A percentile compares a stretch with the other conserved stretches of the same genome.
Conservation (phyloP, 1,140 invertebrate genomes). For the Phymorhynchus buccinoides region DNA sequence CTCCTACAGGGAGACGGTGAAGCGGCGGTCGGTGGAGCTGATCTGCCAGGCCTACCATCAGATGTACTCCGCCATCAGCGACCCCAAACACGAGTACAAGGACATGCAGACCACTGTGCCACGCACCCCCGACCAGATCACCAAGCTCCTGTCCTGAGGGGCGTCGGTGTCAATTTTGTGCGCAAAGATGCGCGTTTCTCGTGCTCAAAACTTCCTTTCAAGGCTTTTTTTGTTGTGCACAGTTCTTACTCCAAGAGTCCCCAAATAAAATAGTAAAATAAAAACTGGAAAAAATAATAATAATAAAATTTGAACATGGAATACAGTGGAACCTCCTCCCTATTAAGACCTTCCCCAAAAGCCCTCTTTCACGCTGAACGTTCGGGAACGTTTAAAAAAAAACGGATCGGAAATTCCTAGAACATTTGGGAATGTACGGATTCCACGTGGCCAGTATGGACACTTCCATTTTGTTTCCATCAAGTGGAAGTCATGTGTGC, state of each 20-base stretch:
- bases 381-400: no score
- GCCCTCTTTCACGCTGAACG: no score
- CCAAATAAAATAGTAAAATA: background rate
- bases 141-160: constrained; percentile 73
- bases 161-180: background rate
- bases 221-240: no score
- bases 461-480: no score
- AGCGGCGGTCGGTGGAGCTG: constrained; percentile 87
- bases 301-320: background rate
- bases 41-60: constrained; percentile 91
- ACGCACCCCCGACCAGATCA: constrained; percentile 84
- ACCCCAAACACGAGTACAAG: constrained; percentile 84
- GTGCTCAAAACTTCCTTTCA: background rate
- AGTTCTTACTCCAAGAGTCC: background rate
- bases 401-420: no score
- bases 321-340: no score
- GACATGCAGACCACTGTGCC: constrained; percentile 82
- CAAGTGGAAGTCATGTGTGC: no score
- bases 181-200: background rate
- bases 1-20: constrained; percentile 79
- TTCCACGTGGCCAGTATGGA: no score
- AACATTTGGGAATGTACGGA: no score
- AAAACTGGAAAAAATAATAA: background rate
- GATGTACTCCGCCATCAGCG: constrained; percentile 85
- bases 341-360: background rate